Base-by-base conservation (phyloP, 2,888 invertebrate genomes). In the Sussaba pulchella region DNA sequence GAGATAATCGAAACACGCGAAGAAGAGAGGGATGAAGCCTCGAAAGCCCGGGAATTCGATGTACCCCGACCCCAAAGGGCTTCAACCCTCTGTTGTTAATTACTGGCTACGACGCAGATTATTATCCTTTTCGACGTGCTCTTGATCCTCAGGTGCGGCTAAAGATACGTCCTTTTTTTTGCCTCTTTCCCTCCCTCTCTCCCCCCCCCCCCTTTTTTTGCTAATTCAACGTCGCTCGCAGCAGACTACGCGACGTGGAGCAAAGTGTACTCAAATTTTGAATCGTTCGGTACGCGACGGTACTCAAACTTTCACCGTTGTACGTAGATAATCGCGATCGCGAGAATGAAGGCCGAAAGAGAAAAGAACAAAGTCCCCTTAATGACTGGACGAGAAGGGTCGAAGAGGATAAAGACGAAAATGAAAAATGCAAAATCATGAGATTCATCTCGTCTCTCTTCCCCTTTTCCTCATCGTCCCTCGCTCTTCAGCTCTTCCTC, bases 401-500 rank as follows among this genome's bases (percentile, higher is more conserved):
- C 54, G 39, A 57, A 69, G 72, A 69, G 64, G 31, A 78, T 78
- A 78, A 78, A 61, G 67, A 59, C 70, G 41, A 21, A n/a, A 66
- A 74, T 75, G 64, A 75, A 66, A 75, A 79, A 75, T 79, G 79
- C 66, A 79, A 66, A 71, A 79, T 74, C 64, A 66, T 75, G 75
- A 75, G 75, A 75, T 75, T 71, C 70, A n/a, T n/a, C 9, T 54
- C 26, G 64, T 64, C 63, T 66, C 6, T 21, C 21, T 79, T 50
- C 21, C 21, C 19, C 50, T 39, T 21, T 19, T 43, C 39, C 19
- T 31, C 39, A 21, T 52, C 26, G 64, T 63, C 45, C 59, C 14
- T 43, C 52, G 19, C 21, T 59, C 43, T 47, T 54, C 19, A 61
- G 12, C 17, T 72, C 52, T 50, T 19, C 10, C 9, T 59, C 41